Evolutionary conservation across 2,113 vertebrate genomes (phyloP).

Genomic region (Stictonetta naevosa): DNA sequence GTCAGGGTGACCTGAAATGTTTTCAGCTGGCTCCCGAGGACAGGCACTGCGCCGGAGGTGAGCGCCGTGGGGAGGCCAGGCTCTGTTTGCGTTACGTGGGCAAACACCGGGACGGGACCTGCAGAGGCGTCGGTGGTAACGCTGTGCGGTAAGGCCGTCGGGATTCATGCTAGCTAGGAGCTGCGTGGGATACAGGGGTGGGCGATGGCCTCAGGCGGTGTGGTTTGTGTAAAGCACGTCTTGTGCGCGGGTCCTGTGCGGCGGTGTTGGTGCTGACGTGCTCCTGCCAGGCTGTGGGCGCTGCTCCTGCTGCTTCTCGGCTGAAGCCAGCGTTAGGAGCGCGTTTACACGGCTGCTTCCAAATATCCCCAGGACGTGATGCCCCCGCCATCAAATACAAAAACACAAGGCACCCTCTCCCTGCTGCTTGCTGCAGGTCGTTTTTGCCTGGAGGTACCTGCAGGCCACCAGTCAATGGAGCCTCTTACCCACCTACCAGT

Average conservation of each 20-base stretch:
- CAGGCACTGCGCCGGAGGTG: too few species aligned
- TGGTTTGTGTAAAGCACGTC: background rate
- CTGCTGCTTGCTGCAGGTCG: background rate
- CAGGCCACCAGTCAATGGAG: background rate
- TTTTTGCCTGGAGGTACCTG: background rate
- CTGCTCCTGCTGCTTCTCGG: accelerated
- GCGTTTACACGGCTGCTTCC: background rate
- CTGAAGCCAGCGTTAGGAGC: background rate
- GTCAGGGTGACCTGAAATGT: slow-evolving; percentile 21
- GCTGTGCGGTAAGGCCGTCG: background rate
- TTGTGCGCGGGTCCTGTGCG: background rate
- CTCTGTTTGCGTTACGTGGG: background rate
- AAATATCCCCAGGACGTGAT: background rate
- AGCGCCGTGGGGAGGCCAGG: background rate
- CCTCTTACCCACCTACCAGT: accelerated
- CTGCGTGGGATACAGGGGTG: background rate
- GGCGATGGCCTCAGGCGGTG: background rate
- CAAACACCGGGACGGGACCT: background rate
- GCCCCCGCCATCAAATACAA: too few species aligned
- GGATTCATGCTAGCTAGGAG: background rate
- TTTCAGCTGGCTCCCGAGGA: background rate
- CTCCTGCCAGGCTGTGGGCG: background rate
- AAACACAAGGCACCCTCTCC: background rate
- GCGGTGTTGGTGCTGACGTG: background rate
- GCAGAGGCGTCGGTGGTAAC: background rate